Percentiles rank a stretch among this genome's conserved stretches.
phyloP scores from a whole-genome alignment of 2,888 invertebrate genomes.

The Anodontia alba region DNA sequence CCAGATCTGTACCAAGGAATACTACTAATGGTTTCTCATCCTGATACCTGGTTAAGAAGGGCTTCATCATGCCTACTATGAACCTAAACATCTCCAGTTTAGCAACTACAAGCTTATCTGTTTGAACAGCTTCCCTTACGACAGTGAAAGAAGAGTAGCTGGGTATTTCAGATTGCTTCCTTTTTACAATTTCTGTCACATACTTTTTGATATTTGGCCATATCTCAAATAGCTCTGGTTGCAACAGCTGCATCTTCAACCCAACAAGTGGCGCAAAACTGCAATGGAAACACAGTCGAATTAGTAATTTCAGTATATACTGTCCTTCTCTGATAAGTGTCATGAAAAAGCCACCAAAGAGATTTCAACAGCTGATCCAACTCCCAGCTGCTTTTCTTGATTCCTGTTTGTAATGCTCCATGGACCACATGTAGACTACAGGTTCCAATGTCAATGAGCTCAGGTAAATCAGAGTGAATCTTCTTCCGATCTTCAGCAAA shows the following conservation, averaged over 20 bases:
- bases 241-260: slow-evolving; percentile 40
- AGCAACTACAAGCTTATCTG: slow-evolving; percentile 1
- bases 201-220: slow-evolving; percentile 17
- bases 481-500: slow-evolving; percentile 25
- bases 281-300: slow-evolving; percentile 25
- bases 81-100: slow-evolving; percentile 8
- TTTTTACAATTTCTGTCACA: slow-evolving; percentile 10
- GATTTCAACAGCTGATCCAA: slow-evolving; percentile 10
- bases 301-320: slow-evolving; percentile 27
- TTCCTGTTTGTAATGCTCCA: slow-evolving; percentile 75
- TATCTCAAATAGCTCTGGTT: slow-evolving; percentile 41
- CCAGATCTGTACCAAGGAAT: slow-evolving; percentile 3
- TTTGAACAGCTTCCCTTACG: slow-evolving; percentile 8
- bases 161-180: neutral
- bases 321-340: slow-evolving; percentile 33
- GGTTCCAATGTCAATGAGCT: slow-evolving; percentile 70
- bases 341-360: slow-evolving; percentile 35
- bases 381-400: slow-evolving; percentile 63
- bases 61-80: slow-evolving; percentile 8
- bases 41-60: slow-evolving; percentile 11
- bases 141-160: neutral
- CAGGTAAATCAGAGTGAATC: slow-evolving; percentile 26
- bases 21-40: slow-evolving; percentile 8
- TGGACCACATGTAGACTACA: slow-evolving; percentile 78
- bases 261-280: slow-evolving; percentile 37